A percentile compares a stretch with the other conserved stretches of the same genome.
Conservation (phyloP, 1,140 invertebrate genomes). For the Pseudomyrmex sp. region DNA sequence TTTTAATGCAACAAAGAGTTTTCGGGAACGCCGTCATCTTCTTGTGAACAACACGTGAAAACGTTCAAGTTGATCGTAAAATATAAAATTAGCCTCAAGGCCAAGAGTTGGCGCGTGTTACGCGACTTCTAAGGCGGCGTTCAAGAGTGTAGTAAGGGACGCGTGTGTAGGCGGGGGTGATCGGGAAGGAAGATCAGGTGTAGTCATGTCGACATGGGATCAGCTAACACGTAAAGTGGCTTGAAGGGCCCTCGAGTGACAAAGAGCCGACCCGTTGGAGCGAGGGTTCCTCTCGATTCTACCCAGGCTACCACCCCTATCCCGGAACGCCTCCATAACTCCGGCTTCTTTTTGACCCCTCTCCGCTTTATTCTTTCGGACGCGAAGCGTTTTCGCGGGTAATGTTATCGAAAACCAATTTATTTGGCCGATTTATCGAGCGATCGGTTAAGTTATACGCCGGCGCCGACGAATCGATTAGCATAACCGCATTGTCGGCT, state of each 20-base stretch:
- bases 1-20: no score
- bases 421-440: constrained; percentile 52
- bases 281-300: constrained; percentile 45
- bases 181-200: constrained; percentile 49
- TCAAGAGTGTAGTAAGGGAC: constrained; percentile 3
- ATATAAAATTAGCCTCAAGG: background rate
- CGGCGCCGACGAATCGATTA: background rate
- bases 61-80: constrained; percentile 9
- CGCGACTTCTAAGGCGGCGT: background rate
- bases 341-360: constrained; percentile 36
- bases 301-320: background rate
- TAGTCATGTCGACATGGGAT: constrained; percentile 68
- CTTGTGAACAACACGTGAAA: no score
- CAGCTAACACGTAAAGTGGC: constrained; percentile 64
- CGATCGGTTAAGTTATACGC: constrained; percentile 35
- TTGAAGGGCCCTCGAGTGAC: constrained; percentile 64
- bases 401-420: constrained; percentile 64
- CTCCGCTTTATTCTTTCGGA: background rate
- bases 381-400: constrained; percentile 33
- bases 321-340: constrained; percentile 6
- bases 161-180: no score
- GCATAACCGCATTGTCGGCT: constrained; percentile 46
- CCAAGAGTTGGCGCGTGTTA: background rate
- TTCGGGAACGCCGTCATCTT: no score
- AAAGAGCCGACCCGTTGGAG: constrained; percentile 61